Percentiles rank a stretch among this genome's conserved stretches.
These are phyloP conservation scores for Lepetodrilus schrolli DNA, from an alignment of 2,888 invertebrate species.

Conservation along the genomic window DNA sequence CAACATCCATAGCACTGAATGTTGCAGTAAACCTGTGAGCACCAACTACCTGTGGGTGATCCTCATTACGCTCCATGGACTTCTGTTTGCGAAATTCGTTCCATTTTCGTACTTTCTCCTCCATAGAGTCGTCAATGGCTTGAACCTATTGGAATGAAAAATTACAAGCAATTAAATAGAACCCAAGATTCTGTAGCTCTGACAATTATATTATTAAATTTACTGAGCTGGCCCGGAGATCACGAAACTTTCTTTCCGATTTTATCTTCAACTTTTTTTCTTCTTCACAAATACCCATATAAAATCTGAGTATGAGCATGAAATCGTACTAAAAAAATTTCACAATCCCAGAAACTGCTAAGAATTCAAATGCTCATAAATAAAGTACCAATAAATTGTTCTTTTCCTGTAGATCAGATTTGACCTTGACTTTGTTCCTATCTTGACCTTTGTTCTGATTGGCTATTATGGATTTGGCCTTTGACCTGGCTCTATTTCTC, in stretches of 20 bases:
- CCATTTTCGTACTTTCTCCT: conserved; percentile 48
- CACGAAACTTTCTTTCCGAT: not conserved
- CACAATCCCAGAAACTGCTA: too few species aligned
- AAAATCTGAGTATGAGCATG: too few species aligned
- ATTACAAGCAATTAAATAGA: not conserved
- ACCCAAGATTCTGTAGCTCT: not conserved
- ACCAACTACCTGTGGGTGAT: not conserved
- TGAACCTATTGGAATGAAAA: conserved; percentile 34
- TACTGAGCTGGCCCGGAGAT: too few species aligned
- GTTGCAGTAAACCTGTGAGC: too few species aligned
- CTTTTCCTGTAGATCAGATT: conserved; percentile 22
- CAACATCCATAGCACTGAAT: too few species aligned
- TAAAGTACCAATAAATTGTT: conserved; percentile 11
- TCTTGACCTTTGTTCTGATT: conserved; percentile 12
- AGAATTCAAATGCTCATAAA: too few species aligned
- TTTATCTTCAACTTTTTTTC: too few species aligned
- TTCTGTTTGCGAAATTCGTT: conserved; percentile 44
- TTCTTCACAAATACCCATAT: too few species aligned
- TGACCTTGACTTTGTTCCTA: not conserved
- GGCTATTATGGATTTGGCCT: conserved; percentile 9
- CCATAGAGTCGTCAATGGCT: conserved; percentile 32
- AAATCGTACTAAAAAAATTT: too few species aligned
- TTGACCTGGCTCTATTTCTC: not conserved
- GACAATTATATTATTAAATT: not conserved
- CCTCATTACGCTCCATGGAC: conserved; percentile 30